A percentile compares a stretch with the other conserved stretches of the same genome.
These are phyloP conservation scores for Scaptomyza polygonia DNA, from an alignment of 2,888 invertebrate species.

Conservation along the genomic window DNA sequence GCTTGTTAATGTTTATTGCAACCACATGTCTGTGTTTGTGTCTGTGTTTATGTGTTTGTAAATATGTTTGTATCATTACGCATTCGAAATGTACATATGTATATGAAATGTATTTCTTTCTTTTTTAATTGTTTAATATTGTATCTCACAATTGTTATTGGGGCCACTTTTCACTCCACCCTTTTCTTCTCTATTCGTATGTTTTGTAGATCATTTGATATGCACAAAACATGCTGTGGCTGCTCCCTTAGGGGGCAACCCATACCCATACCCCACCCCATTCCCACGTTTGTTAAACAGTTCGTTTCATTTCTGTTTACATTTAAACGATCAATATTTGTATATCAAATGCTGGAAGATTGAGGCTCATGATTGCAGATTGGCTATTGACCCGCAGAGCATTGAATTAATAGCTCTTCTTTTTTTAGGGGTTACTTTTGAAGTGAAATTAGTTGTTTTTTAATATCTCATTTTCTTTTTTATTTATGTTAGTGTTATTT, in stretches of 20 bases:
- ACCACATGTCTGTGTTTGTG: constrained; percentile 51
- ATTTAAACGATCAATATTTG: constrained; percentile 46
- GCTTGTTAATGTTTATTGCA: constrained; percentile 56
- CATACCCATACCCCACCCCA: constrained; percentile 9
- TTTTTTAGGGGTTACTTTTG: background rate
- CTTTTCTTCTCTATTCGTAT: constrained; percentile 14
- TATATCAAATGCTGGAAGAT: constrained; percentile 2
- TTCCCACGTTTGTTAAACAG: constrained; percentile 43
- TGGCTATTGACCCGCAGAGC: constrained; percentile 5
- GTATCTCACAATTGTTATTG: constrained; percentile 34
- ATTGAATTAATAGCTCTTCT: background rate
- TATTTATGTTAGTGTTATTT: constrained; percentile 17
- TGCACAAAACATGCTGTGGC: constrained; percentile 7
- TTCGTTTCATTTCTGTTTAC: constrained; percentile 21
- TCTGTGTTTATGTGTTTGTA: background rate
- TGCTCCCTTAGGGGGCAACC: constrained; percentile 4
- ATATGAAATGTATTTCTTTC: constrained; percentile 40
- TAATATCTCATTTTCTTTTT: background rate
- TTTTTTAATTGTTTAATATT: constrained; percentile 53
- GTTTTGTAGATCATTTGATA: constrained; percentile 17
- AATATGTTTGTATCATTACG: constrained; percentile 23
- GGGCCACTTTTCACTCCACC: constrained; percentile 1
- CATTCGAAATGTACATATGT: constrained; percentile 20
- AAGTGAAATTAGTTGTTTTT: background rate
- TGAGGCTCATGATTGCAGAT: constrained; percentile 6